These are phyloP conservation scores for Eucera pruinosa DNA, from an alignment of 2,888 invertebrate species.

Conservation along the genomic window DNA sequence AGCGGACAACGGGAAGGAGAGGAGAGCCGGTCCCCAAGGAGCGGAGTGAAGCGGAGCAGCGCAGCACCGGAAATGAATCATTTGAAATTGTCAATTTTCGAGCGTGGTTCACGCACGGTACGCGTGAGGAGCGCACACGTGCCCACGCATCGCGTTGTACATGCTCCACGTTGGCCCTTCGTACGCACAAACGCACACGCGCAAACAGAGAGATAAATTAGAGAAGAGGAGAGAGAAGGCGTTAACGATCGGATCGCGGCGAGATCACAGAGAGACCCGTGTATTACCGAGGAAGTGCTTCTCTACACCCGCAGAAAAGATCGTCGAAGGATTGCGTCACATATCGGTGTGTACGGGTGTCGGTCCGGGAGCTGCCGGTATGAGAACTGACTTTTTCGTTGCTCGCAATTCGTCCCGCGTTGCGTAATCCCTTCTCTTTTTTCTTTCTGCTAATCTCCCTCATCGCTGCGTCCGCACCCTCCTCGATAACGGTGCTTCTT, in stretches of 20 bases:
- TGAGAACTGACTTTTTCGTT: conserved; percentile 27
- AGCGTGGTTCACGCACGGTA: conserved; percentile 49
- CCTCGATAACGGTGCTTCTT: conserved; percentile 24
- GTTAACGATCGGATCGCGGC: conserved; percentile 40
- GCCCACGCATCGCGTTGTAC: conserved; percentile 30
- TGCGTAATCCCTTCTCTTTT: conserved; percentile 40
- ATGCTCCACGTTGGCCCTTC: too few relatives aligned
- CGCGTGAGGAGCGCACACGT: conserved; percentile 34
- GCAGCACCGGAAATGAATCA: conserved; percentile 82
- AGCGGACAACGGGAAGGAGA: conserved; percentile 50
- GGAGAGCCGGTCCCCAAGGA: conserved; percentile 60
- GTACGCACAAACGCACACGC: too few relatives aligned
- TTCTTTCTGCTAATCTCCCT: conserved; percentile 26
- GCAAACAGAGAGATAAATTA: background rate
- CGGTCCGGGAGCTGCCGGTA: background rate
- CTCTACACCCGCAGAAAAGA: conserved; percentile 22
- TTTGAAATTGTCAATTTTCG: conserved; percentile 82
- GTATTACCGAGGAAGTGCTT: conserved; percentile 46
- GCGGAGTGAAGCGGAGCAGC: conserved; percentile 4
- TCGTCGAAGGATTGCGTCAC: conserved; percentile 38
- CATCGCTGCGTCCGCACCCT: background rate
- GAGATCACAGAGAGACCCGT: conserved; percentile 46
- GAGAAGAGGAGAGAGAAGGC: background rate
- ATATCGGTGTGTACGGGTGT: conserved; percentile 7
- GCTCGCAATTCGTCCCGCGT: conserved; percentile 25